These are phyloP conservation scores for Casuarius casuarius DNA, from an alignment of 2,113 vertebrate species.

Conservation along the genomic window DNA sequence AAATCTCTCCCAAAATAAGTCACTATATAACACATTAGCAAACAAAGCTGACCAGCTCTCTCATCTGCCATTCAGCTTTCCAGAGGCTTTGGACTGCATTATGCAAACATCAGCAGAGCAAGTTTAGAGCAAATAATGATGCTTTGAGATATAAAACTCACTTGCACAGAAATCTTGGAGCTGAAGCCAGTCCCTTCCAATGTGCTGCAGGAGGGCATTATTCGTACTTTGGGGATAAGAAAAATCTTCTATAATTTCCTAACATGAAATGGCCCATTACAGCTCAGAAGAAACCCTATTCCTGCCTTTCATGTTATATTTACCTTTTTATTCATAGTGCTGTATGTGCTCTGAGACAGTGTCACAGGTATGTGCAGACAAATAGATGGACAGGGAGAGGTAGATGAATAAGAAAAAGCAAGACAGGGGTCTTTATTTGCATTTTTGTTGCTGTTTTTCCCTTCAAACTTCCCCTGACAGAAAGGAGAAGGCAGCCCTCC, in stretches of 20 bases:
- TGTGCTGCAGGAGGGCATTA: neutral
- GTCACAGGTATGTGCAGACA: neutral
- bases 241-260: neutral
- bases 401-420: neutral
- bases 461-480: conserved; percentile 40
- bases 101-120: neutral
- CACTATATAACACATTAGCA: neutral
- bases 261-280: neutral
- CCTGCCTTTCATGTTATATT: neutral
- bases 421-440: neutral
- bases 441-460: neutral
- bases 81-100: no score
- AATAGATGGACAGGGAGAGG: no score
- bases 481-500: conserved; percentile 68
- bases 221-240: neutral
- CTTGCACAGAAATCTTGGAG: neutral
- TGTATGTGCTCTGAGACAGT: neutral
- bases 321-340: neutral
- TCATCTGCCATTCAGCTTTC: neutral
- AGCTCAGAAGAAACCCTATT: neutral
- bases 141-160: neutral
- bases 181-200: neutral
- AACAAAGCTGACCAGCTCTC: neutral
- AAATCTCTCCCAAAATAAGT: no score
- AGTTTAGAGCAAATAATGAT: neutral